A percentile compares a stretch with the other conserved stretches of the same genome.
These are phyloP conservation scores for Phasia obesa DNA, from an alignment of 2,888 invertebrate species.

Conservation along the genomic window DNA sequence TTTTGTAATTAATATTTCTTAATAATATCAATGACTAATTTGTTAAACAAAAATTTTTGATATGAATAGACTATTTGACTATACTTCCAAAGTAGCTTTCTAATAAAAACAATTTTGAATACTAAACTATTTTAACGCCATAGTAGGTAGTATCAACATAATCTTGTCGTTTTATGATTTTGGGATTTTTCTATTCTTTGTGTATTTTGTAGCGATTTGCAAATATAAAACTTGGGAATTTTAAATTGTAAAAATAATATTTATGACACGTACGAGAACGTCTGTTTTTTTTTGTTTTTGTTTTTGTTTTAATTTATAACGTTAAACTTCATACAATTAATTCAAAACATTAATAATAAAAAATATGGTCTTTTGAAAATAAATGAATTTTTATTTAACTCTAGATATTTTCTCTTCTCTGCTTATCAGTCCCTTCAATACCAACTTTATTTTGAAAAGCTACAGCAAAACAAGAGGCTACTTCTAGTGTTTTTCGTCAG, in stretches of 20 bases:
- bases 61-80: neutral
- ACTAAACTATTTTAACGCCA: neutral
- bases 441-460: neutral
- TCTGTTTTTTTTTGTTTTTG: neutral
- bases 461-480: too few relatives aligned
- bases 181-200: neutral
- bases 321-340: constrained; percentile 12
- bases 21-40: constrained; percentile 16
- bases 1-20: constrained; percentile 36
- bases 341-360: neutral
- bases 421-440: neutral
- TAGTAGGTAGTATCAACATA: neutral
- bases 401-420: neutral
- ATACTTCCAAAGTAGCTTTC: neutral
- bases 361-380: neutral
- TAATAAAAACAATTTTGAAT: constrained; percentile 6
- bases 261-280: neutral
- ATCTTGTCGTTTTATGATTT: constrained; percentile 18
- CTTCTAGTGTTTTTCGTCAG: too few relatives aligned
- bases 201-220: too few relatives aligned
- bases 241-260: neutral
- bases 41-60: neutral
- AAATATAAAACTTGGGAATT: neutral
- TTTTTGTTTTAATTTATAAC: constrained; percentile 27
- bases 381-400: constrained; percentile 1